Evolutionary conservation across 2,888 invertebrate genomes (phyloP), one percentile per base, ranked within the genome.

Genomic region (Habrosyne pyritoides): DNA sequence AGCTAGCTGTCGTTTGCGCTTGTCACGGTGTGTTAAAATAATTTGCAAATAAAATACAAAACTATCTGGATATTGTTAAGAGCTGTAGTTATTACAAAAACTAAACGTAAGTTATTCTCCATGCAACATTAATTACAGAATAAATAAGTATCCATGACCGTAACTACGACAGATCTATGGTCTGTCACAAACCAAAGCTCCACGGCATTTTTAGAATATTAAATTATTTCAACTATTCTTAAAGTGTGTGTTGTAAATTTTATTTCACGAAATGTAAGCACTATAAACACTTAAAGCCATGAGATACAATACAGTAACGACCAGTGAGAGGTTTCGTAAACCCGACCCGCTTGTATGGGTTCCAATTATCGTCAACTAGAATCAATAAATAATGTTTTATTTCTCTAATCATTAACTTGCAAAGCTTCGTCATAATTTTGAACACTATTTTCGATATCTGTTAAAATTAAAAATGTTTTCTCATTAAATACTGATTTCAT

Each of bases 1-100:
- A 22, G 42, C 14, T 53, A 57, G 60, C 63, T 68, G 62, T 60
- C 61, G 59, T 61, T 55, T 63, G 56, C 62, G 68, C 24, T 66
- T 73, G 66, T 68, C 68, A 68, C 62, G 60, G 6, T 59, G 64
- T 53, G 63, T 53, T 59, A 57, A 60, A 58, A 53, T 54, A 53
- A 47, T 42, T 42, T 42, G 42, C 42, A 18, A 42, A 2, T 24
- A 18, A 14, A 42, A 42, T 42, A 42, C 18, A 42, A 24, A 24
- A 2, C 0, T 8, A 42, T 18, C 2, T 8, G 0, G 3, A 18
- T n/a, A 42, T 8, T 42, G 18, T 1, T 8, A 42, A 42, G 7
- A 18, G 8, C 8, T 18, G 8, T 33, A 66, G 42, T 61, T 56
- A 63, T 56, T 55, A 6, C n/a, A 10, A 33, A 3, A 24, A 36